Base-by-base conservation (phyloP, 2,888 invertebrate genomes). In the Agrochola lychnidis region DNA sequence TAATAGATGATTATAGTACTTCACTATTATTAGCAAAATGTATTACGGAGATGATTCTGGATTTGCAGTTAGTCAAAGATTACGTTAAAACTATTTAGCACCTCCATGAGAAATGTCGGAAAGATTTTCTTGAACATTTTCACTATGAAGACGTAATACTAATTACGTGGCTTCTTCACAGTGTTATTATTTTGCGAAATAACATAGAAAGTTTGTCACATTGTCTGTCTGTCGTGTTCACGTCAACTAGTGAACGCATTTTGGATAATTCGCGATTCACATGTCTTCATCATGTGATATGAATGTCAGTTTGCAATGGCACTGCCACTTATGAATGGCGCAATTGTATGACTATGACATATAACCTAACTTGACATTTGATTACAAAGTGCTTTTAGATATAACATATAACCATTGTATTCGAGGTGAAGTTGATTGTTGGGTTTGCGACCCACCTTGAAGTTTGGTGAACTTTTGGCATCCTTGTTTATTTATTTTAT, bases 261-360 rank as follows among this genome's bases (percentile, higher is more conserved):
- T 93, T 85, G 90, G 90, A 87, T 86, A 78, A 64, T 76, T 89
- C 85, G 89, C 91, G 87, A 93, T 93, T 94, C 92, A 92, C 90
- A 89, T 92, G 94, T 93, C 93, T 90, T 81, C 68, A 91, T 90
- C 91, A 91, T 91, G 91, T 91, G 67, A 76, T 91, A 91, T 76
- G 78, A 83, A 85, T 85, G 89, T 89, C 90, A 91, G 90, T 89
- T 84, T 87, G 84, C 80, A 83, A 81, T 85, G 83, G 75, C 61
- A 76, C 59, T 75, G 81, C 42, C 71, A 78, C 73, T 81, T 79
- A 71, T 45, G 57, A 75, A 56, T 85, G 81, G 63, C 74, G 73
- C 84, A 84, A 85, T 80, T 79, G 73, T 81, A 56, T 71, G 74
- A 67, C 63, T 77, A 70, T 73, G 78, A 68, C 73, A 76, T 84